These are phyloP conservation scores for Ophthalmolycus amberensis DNA, from an alignment of 2,113 vertebrate species.

Conservation along the genomic window DNA sequence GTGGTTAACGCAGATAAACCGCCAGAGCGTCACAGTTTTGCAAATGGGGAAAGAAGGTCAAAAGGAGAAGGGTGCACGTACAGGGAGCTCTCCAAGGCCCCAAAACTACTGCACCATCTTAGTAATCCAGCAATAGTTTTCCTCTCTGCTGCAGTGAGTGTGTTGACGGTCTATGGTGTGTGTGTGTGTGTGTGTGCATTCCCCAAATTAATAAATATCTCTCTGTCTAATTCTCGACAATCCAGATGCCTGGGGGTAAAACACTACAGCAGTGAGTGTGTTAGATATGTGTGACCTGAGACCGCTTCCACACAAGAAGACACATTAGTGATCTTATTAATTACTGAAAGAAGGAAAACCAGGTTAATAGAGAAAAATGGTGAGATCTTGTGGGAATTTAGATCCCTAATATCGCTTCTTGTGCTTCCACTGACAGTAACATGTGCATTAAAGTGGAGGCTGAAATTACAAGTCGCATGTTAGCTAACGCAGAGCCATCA, in stretches of 20 bases:
- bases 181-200: slow-evolving; percentile 21
- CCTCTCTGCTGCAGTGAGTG: slow-evolving; percentile 48
- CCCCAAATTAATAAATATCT: slow-evolving; percentile 64
- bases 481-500: slow-evolving; percentile 55
- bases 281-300: slow-evolving; percentile 13
- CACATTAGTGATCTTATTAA: background rate
- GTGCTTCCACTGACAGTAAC: slow-evolving; percentile 41
- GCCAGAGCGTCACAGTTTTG: slow-evolving; percentile 36
- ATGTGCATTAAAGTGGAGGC: slow-evolving; percentile 38
- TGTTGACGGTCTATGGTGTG: slow-evolving; percentile 35
- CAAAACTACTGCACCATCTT: slow-evolving; percentile 17
- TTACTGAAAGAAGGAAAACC: slow-evolving; percentile 2
- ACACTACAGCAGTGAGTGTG: slow-evolving; percentile 56
- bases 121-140: slow-evolving; percentile 46
- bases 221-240: slow-evolving; percentile 53
- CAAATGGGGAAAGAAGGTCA: slow-evolving; percentile 41
- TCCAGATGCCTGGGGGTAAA: slow-evolving; percentile 63
- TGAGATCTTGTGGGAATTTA: slow-evolving; percentile 22
- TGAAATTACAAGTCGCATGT: slow-evolving; percentile 42
- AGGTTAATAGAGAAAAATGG: slow-evolving; percentile 6
- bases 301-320: slow-evolving; percentile 3
- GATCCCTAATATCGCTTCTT: background rate
- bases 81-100: slow-evolving; percentile 34
- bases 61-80: slow-evolving; percentile 40
- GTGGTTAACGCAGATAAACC: slow-evolving; percentile 73